A percentile compares a stretch with the other conserved stretches of the same genome.
Evolutionary conservation across 2,888 invertebrate genomes (phyloP).

Genomic region (Thereva nobilitata): DNA sequence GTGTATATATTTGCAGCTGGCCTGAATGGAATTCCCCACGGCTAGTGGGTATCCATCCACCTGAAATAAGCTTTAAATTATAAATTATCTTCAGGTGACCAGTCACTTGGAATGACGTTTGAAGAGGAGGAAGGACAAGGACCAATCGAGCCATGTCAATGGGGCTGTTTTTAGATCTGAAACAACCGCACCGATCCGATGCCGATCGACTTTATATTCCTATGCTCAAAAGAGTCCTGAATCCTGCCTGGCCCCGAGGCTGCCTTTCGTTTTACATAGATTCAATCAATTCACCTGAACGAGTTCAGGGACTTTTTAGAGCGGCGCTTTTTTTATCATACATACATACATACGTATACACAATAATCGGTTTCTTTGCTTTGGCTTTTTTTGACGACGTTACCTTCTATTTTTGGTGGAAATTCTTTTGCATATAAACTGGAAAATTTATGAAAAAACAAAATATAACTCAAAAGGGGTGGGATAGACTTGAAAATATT

Average conservation of each 20-base stretch:
- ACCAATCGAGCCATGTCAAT: background rate
- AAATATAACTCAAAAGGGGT: too few relatives aligned
- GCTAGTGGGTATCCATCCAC: background rate
- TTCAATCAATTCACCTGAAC: conserved; percentile 28
- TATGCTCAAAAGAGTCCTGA: too few relatives aligned
- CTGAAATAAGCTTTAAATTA: conserved; percentile 31
- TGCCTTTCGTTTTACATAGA: conserved; percentile 12
- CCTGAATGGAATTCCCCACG: background rate
- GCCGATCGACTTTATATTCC: too few relatives aligned
- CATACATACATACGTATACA: background rate
- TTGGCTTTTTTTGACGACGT: background rate
- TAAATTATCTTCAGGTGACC: conserved; percentile 28
- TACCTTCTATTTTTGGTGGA: background rate
- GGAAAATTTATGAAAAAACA: too few relatives aligned
- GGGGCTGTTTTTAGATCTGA: conserved; percentile 17
- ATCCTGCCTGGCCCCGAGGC: background rate
- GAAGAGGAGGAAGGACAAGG: conserved; percentile 22
- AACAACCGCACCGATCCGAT: background rate
- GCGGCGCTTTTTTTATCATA: conserved; percentile 16
- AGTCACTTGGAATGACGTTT: conserved; percentile 30
- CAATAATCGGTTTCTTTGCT: background rate
- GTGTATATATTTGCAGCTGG: too few relatives aligned
- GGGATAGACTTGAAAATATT: too few relatives aligned
- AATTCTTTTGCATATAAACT: background rate
- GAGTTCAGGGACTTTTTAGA: conserved; percentile 17